Conservation (phyloP, 2,797 vertebrate genomes). For the Anguilla anguilla region DNA sequence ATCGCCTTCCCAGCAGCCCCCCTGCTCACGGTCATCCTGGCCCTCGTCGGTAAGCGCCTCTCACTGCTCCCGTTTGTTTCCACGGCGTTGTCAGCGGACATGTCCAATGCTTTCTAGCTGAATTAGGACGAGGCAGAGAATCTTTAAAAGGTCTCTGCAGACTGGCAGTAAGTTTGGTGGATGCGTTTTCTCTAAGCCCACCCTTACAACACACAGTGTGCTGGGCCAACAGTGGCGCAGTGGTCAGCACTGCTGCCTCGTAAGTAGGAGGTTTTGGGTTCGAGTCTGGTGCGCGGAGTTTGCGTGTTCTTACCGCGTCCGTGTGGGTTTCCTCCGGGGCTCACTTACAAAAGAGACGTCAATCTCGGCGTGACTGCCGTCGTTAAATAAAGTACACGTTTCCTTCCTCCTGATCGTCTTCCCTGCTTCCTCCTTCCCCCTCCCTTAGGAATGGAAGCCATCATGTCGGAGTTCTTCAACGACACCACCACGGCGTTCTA, state of each 20-base stretch:
- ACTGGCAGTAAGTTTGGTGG: background rate
- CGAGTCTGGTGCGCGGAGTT: too few species aligned
- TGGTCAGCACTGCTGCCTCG: background rate
- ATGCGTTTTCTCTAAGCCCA: background rate
- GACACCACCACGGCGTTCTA: slow-evolving; percentile 97
- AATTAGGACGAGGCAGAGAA: too few species aligned
- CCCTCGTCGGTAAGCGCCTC: slow-evolving; percentile 87
- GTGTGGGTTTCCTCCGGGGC: too few species aligned
- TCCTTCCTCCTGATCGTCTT: background rate
- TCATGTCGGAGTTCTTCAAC: slow-evolving; percentile 98
- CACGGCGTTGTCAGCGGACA: too few species aligned
- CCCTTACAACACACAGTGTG: background rate
- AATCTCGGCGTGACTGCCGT: background rate
- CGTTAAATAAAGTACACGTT: background rate
- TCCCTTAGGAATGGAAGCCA: slow-evolving; percentile 92
- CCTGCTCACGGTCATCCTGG: slow-evolving; percentile 94
- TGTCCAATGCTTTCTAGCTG: background rate
- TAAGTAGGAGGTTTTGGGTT: too few species aligned
- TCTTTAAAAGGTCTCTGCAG: background rate
- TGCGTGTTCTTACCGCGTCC: too few species aligned
- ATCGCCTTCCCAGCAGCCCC: slow-evolving; percentile 96
- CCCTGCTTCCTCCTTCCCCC: slow-evolving; percentile 10
- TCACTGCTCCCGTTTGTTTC: background rate
- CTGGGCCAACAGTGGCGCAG: background rate
- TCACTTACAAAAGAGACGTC: background rate